phyloP scores from a whole-genome alignment of 2,113 vertebrate species.

The Passer montanus region DNA sequence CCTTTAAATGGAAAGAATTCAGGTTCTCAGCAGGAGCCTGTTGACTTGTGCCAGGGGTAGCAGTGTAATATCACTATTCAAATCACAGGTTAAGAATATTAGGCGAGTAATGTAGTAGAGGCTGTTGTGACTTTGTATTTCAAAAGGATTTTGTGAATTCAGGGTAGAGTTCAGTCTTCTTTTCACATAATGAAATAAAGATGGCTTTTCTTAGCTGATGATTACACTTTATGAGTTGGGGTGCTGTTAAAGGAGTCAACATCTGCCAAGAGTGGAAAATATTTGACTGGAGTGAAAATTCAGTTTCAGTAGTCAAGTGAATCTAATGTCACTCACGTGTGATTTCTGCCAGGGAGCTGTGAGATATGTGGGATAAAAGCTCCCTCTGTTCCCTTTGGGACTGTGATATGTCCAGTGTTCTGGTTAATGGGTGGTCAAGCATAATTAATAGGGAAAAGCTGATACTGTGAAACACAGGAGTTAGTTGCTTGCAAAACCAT shows the following conservation, averaged over 20 bases:
- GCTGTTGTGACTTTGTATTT: neutral
- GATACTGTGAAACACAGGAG: neutral
- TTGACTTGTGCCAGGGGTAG: neutral
- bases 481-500: neutral
- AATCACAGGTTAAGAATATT: neutral
- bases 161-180: neutral
- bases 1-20: neutral
- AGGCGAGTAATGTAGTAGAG: neutral
- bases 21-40: neutral
- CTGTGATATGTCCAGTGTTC: neutral
- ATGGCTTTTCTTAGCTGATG: neutral
- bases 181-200: neutral
- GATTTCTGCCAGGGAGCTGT: neutral
- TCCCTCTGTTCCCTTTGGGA: fast-evolving
- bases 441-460: neutral
- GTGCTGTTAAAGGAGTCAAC: neutral
- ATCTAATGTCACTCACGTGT: fast-evolving
- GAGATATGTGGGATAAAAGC: neutral
- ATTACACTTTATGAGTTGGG: neutral
- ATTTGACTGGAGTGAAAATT: neutral
- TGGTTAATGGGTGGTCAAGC: neutral
- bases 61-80: neutral
- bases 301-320: neutral
- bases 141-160: neutral
- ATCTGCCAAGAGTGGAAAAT: neutral